Evolutionary conservation across 2,113 vertebrate genomes (phyloP), one percentile per base, ranked within the genome.

Genomic region (rabbit (Oryctolagus cuniculus)): DNA sequence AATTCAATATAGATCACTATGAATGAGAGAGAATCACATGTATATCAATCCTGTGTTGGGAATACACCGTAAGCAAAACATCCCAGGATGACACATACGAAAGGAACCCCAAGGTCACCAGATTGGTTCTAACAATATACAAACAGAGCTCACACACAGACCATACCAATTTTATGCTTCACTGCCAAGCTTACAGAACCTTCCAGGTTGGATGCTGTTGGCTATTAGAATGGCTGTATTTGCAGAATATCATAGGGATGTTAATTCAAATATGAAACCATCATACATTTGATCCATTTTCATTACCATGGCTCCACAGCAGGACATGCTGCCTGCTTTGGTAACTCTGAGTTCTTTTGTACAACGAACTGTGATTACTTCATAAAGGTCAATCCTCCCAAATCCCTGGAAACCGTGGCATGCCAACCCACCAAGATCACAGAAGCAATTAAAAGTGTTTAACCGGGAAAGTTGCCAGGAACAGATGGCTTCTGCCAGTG

Each of bases 381-480:
- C 86, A 82, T 96, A 97, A 97, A 97, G 97, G 97, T 97, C 96
- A 97, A 8, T 96, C 97, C 83, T 96, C 83, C 86, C 63, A 87
- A 97, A 96, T 97, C 96, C 84, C 94, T 95, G 94, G 97, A 96
- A 96, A 97, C 96, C 92, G 66, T 93, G 91, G 93, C 90, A 97
- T 27, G 69, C 93, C 95, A 96, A 58, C 97, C 94, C 87, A 96
- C 97, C 96, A 93, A 96, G 95, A 97, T 97, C 97, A 97, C 80
- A 97, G 92, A 97, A 95, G 96, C 97, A 97, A 96, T 97, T 97
- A 96, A 95, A 97, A 97, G 96, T 95, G 89, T 93, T 97, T 97
- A 97, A 95, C 96, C 3, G 92, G 98, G 96, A 98, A 97, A 95
- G 83, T 22, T 97, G 97, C 98, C 97, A 97, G 72, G 73, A 85